Percentiles rank a stretch among this genome's conserved stretches.
These are phyloP conservation scores for Telenomus remus DNA, from an alignment of 1,140 invertebrate genomes.

Conservation along the genomic window DNA sequence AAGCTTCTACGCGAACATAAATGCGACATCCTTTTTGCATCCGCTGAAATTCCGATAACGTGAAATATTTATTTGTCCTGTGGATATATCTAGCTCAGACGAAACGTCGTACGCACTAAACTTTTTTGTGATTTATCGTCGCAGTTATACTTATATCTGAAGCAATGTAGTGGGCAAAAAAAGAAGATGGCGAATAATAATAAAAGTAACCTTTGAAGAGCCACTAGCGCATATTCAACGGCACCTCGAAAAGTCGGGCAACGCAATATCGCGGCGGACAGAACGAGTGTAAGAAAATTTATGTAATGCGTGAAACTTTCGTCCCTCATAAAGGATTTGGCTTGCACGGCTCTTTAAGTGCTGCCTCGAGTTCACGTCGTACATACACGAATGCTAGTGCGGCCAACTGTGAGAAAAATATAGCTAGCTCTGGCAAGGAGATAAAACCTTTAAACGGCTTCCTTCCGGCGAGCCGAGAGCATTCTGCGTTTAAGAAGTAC, in stretches of 20 bases:
- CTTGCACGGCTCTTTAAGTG: slow-evolving; percentile 57
- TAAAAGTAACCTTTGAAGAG: slow-evolving; percentile 42
- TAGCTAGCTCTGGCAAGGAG: slow-evolving; percentile 55
- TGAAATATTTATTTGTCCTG: slow-evolving; percentile 27
- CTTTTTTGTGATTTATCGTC: slow-evolving; percentile 50
- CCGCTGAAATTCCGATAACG: not conserved
- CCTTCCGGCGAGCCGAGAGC: slow-evolving; percentile 57
- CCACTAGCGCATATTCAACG: slow-evolving; percentile 56
- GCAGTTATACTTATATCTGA: slow-evolving; percentile 31
- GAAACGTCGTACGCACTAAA: slow-evolving; percentile 35
- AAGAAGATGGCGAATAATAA: slow-evolving; percentile 28
- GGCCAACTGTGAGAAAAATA: slow-evolving; percentile 60
- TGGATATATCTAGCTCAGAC: slow-evolving; percentile 25
- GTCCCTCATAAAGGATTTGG: slow-evolving; percentile 59
- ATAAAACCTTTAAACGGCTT: slow-evolving; percentile 61
- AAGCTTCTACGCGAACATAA: too few relatives aligned
- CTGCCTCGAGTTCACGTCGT: slow-evolving; percentile 56
- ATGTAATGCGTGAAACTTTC: slow-evolving; percentile 60
- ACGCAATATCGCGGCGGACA: slow-evolving; percentile 44
- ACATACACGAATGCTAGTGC: slow-evolving; percentile 57
- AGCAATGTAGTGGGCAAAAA: slow-evolving; percentile 16
- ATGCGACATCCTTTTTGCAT: not conserved
- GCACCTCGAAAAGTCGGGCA: slow-evolving; percentile 46
- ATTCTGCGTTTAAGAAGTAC: slow-evolving; percentile 58
- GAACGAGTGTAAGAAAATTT: slow-evolving; percentile 57